Evolutionary conservation across 1,140 invertebrate species (phyloP).

Genomic region (Drosophila ironensis): DNA sequence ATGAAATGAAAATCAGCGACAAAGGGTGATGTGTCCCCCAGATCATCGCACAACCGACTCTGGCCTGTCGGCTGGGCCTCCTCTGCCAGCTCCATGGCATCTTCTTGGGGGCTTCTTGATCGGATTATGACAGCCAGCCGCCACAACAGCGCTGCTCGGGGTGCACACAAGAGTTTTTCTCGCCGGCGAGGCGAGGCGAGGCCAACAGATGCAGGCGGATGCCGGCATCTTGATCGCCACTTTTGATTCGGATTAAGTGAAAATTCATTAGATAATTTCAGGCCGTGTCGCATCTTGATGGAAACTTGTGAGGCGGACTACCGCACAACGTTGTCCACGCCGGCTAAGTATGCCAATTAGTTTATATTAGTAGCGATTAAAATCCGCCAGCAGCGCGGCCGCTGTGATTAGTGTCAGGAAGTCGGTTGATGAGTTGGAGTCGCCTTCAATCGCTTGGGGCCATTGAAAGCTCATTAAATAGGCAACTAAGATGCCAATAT

Average conservation of each 20-base stretch:
- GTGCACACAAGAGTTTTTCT: constrained; percentile 18
- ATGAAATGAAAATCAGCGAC: constrained; percentile 62
- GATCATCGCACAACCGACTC: too few relatives aligned
- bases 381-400: constrained; percentile 15
- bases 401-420: constrained; percentile 56
- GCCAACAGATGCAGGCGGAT: constrained; percentile 69
- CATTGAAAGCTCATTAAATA: constrained; percentile 56
- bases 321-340: constrained; percentile 38
- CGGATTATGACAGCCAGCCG: constrained; percentile 77
- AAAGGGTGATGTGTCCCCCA: constrained; percentile 49
- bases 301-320: constrained; percentile 58
- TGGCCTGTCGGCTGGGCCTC: constrained; percentile 11
- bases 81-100: constrained; percentile 7
- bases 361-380: constrained; percentile 59
- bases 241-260: constrained; percentile 75
- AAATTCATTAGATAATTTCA: constrained; percentile 78
- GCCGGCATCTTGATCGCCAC: constrained; percentile 56
- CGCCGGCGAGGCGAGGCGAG: constrained; percentile 45
- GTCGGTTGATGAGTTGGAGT: constrained; percentile 19
- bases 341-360: constrained; percentile 64
- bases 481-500: constrained; percentile 32
- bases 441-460: constrained; percentile 7
- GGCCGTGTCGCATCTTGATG: constrained; percentile 40
- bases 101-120: constrained; percentile 47
- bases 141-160: constrained; percentile 35